Evolutionary conservation across 2,113 vertebrate species (phyloP).

Genomic region (Pachypanchax playfairii): DNA sequence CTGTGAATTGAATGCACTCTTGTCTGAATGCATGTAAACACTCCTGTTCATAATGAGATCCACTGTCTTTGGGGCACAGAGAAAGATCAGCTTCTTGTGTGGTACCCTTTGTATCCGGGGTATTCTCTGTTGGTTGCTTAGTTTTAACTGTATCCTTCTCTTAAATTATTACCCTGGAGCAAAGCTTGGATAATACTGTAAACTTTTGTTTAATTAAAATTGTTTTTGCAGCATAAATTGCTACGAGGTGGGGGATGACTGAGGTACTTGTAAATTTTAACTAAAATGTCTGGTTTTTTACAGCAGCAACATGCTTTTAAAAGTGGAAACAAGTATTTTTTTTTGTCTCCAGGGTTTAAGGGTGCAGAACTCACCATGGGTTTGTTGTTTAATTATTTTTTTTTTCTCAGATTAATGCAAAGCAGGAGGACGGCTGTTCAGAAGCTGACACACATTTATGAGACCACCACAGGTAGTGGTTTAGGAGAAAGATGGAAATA

Average conservation of each 20-base stretch:
- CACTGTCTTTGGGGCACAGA: slow-evolving; percentile 44
- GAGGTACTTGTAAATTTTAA: slow-evolving; percentile 32
- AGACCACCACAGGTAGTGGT: slow-evolving; percentile 64
- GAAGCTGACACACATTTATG: slow-evolving; percentile 46
- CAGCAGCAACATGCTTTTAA: slow-evolving; percentile 32
- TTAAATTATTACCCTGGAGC: slow-evolving; percentile 57
- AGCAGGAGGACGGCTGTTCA: slow-evolving; percentile 38
- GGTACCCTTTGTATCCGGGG: slow-evolving; percentile 56
- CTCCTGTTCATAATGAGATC: slow-evolving; percentile 23
- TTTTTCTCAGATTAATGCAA: slow-evolving; percentile 41
- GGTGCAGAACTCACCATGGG: slow-evolving; percentile 23
- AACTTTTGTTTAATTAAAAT: slow-evolving; percentile 63
- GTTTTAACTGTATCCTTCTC: slow-evolving; percentile 65
- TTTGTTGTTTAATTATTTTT: slow-evolving; percentile 45
- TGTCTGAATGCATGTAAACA: slow-evolving; percentile 62
- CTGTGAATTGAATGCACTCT: slow-evolving; percentile 37
- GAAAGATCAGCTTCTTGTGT: slow-evolving; percentile 67
- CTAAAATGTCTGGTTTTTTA: slow-evolving; percentile 52
- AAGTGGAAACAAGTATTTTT: slow-evolving; percentile 22
- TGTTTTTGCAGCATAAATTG: slow-evolving; percentile 61
- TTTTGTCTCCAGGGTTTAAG: slow-evolving; percentile 19
- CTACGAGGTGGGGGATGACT: slow-evolving; percentile 30
- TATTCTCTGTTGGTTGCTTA: slow-evolving; percentile 59
- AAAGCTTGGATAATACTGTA: slow-evolving; percentile 38
- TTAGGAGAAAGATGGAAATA: slow-evolving; percentile 41